These are phyloP conservation scores for Sarcophaga carnaria DNA, from an alignment of 2,888 invertebrate species.

Conservation along the genomic window DNA sequence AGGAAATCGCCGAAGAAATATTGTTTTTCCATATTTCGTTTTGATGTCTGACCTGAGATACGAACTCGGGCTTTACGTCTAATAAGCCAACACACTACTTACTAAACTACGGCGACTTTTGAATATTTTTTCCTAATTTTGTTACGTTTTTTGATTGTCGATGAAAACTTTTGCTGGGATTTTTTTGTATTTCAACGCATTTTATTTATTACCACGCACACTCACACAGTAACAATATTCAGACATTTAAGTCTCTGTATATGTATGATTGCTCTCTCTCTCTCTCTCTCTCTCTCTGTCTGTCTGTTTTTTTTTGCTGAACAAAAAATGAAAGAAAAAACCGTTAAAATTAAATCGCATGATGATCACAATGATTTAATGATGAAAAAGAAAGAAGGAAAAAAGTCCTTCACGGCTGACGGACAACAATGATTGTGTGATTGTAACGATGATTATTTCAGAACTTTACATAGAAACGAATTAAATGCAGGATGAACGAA, in stretches of 20 bases:
- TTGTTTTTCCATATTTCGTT: too few relatives aligned
- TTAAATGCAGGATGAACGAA: not conserved
- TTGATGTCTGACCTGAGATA: too few relatives aligned
- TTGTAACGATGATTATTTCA: conserved; percentile 33
- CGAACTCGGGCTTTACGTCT: too few relatives aligned
- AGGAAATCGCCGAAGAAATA: too few relatives aligned
- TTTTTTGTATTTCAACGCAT: not conserved
- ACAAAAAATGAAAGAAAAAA: not conserved
- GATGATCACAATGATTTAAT: conserved; percentile 57
- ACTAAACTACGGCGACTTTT: too few relatives aligned
- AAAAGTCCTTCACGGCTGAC: conserved; percentile 29
- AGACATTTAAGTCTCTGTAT: not conserved
- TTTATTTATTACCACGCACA: not conserved
- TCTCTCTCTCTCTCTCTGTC: too few relatives aligned
- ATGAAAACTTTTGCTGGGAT: not conserved
- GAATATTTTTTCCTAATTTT: too few relatives aligned
- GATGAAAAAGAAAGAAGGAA: conserved; percentile 5
- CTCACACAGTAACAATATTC: not conserved
- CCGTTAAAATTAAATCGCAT: conserved; percentile 34
- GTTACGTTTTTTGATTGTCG: too few relatives aligned
- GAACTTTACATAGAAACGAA: not conserved
- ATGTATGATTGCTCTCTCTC: too few relatives aligned
- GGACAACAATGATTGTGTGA: not conserved
- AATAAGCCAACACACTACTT: too few relatives aligned
- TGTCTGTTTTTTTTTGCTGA: too few relatives aligned